Conservation (phyloP, 2,888 invertebrate genomes). For the Tridacna crocea region DNA sequence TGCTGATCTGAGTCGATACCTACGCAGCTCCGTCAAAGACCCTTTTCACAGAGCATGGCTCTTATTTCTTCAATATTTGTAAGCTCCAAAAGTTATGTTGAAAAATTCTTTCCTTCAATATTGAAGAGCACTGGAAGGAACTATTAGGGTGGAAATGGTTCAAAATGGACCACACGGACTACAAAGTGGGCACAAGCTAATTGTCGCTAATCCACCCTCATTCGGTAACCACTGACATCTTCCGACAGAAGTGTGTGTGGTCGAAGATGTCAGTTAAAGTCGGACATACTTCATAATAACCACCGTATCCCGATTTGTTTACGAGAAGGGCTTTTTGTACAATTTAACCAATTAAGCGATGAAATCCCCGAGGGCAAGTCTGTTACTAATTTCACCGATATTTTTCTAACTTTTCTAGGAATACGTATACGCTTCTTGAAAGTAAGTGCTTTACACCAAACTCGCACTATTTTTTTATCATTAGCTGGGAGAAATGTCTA, state of each 20-base stretch:
- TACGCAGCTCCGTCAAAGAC: too few species aligned
- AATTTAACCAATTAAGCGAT: conserved; percentile 4
- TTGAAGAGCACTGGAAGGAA: too few species aligned
- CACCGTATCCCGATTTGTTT: conserved; percentile 3
- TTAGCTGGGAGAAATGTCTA: too few species aligned
- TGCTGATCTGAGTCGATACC: too few species aligned
- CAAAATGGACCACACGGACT: conserved; percentile 11
- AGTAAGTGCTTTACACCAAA: too few species aligned
- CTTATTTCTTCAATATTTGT: too few species aligned
- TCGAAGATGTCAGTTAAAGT: neutral
- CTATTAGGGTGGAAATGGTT: neutral
- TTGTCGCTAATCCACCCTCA: conserved; percentile 8
- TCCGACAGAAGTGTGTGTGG: conserved; percentile 10
- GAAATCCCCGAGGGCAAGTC: conserved; percentile 10
- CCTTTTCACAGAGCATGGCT: too few species aligned
- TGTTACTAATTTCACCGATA: conserved; percentile 17
- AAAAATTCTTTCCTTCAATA: too few species aligned
- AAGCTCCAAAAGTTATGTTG: too few species aligned
- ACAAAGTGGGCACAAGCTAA: conserved; percentile 12
- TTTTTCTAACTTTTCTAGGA: conserved; percentile 9
- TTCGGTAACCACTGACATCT: neutral
- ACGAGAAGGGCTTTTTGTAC: conserved; percentile 4
- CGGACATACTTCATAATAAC: neutral
- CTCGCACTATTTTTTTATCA: too few species aligned
- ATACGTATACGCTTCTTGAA: too few species aligned